Percentiles rank a stretch among this genome's conserved stretches.
Conservation (phyloP, 1,140 invertebrate species). For the Pectinophora gossypiella region DNA sequence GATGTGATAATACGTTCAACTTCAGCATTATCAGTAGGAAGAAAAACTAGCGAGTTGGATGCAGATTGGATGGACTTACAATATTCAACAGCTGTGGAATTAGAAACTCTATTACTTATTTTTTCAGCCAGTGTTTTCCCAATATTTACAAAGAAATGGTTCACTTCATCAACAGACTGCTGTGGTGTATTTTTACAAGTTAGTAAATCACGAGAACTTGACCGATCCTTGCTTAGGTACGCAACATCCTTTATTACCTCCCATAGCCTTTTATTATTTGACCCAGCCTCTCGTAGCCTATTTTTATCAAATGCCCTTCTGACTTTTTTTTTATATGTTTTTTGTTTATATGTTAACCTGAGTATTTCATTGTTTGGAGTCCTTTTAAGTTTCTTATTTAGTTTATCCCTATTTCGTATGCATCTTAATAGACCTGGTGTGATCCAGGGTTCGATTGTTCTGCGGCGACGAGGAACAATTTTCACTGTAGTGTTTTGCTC, state of each 20-base stretch:
- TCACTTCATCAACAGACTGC: background rate
- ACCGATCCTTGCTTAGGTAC: background rate
- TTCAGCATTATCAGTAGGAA: no score
- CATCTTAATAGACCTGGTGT: no score
- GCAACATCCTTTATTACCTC: background rate
- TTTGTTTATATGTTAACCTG: background rate
- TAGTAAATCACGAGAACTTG: background rate
- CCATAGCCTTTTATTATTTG: background rate
- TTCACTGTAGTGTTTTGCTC: no score
- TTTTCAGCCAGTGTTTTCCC: no score
- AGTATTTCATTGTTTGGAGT: background rate
- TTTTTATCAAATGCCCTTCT: background rate
- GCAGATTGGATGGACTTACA: no score
- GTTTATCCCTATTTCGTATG: background rate
- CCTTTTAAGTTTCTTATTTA: background rate
- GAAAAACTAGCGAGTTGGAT: no score
- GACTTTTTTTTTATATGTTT: background rate
- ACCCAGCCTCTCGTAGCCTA: background rate
- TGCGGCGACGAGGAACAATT: no score
- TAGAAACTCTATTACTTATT: no score
- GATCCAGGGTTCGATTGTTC: no score
- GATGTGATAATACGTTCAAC: no score
- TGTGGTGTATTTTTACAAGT: background rate
- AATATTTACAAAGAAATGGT: background rate
- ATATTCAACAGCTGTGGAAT: no score